Conservation (phyloP, 2,888 invertebrate genomes). For the Quadroppia sp. region DNA sequence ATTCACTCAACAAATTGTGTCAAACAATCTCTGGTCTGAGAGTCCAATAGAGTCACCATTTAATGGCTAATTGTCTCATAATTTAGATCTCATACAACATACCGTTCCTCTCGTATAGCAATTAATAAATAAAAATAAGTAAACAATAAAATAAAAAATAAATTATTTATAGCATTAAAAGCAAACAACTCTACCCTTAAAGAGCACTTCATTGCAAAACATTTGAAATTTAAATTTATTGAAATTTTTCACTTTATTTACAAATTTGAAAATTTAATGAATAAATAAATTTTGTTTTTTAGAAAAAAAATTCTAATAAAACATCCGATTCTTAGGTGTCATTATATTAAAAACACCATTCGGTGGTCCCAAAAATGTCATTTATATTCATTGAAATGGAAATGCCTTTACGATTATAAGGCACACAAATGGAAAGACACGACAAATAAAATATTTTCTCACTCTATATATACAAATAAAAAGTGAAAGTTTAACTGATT, state of each 20-base stretch:
- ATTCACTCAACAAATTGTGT: constrained; percentile 27
- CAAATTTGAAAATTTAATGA: neutral
- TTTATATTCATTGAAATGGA: constrained; percentile 13
- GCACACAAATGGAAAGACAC: too few relatives aligned
- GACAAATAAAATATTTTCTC: too few relatives aligned
- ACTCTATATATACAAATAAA: too few relatives aligned
- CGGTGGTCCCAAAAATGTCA: neutral
- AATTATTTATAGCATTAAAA: neutral
- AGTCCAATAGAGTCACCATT: constrained; percentile 41
- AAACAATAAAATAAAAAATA: too few relatives aligned
- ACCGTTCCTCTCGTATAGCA: too few relatives aligned
- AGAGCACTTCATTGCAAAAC: neutral
- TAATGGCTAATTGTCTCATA: constrained; percentile 46
- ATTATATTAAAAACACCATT: constrained; percentile 8
- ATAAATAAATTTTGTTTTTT: neutral
- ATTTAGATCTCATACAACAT: constrained; percentile 29
- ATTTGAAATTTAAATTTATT: neutral
- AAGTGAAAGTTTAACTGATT: too few relatives aligned
- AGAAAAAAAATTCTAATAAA: too few relatives aligned
- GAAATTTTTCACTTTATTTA: neutral
- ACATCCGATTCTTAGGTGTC: too few relatives aligned
- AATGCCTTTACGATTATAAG: too few relatives aligned
- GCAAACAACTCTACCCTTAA: neutral
- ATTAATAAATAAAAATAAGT: too few relatives aligned
- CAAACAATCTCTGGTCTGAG: neutral